Evolutionary conservation across 2,113 vertebrate genomes (phyloP), one percentile per base, ranked within the genome.

Genomic region (Rissa tridactyla): DNA sequence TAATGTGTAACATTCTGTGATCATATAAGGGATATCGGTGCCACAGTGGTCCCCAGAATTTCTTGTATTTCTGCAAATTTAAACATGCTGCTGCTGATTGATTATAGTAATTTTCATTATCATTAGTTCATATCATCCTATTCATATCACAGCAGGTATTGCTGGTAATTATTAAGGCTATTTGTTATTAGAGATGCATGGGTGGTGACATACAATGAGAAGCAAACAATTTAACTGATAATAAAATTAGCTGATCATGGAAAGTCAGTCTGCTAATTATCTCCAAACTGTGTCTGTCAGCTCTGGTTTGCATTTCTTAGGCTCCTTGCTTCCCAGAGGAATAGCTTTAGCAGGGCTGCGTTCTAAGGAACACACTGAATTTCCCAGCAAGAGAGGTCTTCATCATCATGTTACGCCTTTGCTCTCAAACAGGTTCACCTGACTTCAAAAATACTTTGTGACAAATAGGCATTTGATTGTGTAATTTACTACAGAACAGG

Each of bases 101-200:
- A 96, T 91, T 82, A 88, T 58, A 95, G 89, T 76, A 94, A 96
- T 97, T 97, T 97, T 89, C 38, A 38, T 38, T 38, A 38, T 38
- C 38, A 38, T 38, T 38, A 38, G 80, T 85, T 97, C 52, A 58
- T 78, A 96, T 94, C 60, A 90, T 44, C 60, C 72, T 93, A 76
- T 94, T 96, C 60, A 86, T 92, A 97, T 90, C 96, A 91, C 94
- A 95, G 94, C 79, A 96, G 95, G 94, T 94, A 88, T 47, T 88
- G 91, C 91, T 92, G 47, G 71, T 94, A 96, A 94, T 96, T 97
- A 97, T 96, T 95, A 91, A 86, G 73, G 73, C 71, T 94, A 82
- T 94, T 97, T 96, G 73, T 95, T 97, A 92, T 95, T 92, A 96
- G 46, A 88, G 75, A 88, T 86, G 70, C 86, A 81, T 70, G 91